These are phyloP conservation scores for Aricia agestis DNA, from an alignment of 1,140 invertebrate genomes.

Conservation along the genomic window DNA sequence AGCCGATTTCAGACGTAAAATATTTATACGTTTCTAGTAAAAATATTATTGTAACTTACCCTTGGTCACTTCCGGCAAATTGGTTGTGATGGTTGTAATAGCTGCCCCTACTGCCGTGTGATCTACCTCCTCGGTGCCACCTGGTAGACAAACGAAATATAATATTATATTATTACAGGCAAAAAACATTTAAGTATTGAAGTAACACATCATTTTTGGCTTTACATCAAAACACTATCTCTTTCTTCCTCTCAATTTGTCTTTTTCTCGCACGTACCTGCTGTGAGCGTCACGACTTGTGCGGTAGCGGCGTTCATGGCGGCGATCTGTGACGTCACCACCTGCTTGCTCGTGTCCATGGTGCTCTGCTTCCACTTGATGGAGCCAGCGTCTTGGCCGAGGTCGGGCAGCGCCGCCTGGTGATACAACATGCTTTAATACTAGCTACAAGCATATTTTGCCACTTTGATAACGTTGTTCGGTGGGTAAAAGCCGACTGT, in stretches of 20 bases:
- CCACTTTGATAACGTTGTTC: too few species aligned
- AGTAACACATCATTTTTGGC: too few species aligned
- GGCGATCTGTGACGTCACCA: conserved; percentile 96
- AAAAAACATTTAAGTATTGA: neutral
- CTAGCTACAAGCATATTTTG: too few species aligned
- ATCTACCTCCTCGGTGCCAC: conserved; percentile 89
- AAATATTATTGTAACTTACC: conserved; percentile 49
- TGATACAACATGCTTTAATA: neutral
- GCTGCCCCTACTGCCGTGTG: conserved; percentile 97
- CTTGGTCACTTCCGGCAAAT: conserved; percentile 96
- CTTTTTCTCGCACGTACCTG: conserved; percentile 67
- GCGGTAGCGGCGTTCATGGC: conserved; percentile 99
- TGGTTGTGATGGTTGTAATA: conserved; percentile 97
- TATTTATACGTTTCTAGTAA: too few species aligned
- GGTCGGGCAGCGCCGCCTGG: conserved; percentile 84
- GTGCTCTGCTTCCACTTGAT: conserved; percentile 95
- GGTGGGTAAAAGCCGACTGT: too few species aligned
- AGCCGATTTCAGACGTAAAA: too few species aligned
- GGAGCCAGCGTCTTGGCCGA: conserved; percentile 90
- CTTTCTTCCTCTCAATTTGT: neutral
- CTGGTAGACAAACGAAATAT: conserved; percentile 31
- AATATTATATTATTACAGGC: neutral
- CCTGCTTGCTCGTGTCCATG: conserved; percentile 96
- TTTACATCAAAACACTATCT: too few species aligned
- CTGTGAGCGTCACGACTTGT: conserved; percentile 96